These are phyloP conservation scores for Coilia nasus DNA, from an alignment of 2,797 vertebrate genomes.

Conservation along the genomic window DNA sequence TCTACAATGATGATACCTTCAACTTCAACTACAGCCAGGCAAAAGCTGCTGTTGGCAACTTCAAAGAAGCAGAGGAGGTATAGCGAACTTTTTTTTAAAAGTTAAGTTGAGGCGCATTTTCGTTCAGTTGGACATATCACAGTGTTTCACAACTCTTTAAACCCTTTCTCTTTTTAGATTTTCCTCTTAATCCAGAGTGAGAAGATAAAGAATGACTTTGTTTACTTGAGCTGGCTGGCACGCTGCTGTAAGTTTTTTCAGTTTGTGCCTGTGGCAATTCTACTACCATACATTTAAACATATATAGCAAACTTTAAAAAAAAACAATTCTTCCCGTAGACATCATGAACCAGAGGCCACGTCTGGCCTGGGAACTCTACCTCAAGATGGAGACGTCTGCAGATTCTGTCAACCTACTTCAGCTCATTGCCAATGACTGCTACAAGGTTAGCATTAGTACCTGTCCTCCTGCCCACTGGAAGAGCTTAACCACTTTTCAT, in stretches of 20 bases:
- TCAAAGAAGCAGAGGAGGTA: constrained; percentile 94
- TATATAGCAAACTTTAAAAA: not conserved
- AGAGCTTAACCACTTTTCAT: not conserved
- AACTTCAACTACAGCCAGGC: constrained; percentile 99
- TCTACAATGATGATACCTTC: constrained; percentile 94
- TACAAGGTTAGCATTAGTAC: constrained; percentile 83
- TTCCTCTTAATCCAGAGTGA: constrained; percentile 95
- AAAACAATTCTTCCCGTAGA: constrained; percentile 68
- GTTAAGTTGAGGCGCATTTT: not conserved
- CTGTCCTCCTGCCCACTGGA: not conserved
- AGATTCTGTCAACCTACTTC: constrained; percentile 91
- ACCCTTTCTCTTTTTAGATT: constrained; percentile 60
- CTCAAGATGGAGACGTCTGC: constrained; percentile 95
- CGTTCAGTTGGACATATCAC: not conserved
- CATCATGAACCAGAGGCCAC: constrained; percentile 97
- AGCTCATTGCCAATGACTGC: constrained; percentile 97
- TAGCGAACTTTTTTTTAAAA: not conserved
- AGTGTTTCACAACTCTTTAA: not conserved
- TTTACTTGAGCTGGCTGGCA: constrained; percentile 95
- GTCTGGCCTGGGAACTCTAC: constrained; percentile 95
- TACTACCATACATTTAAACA: not conserved
- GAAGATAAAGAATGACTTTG: constrained; percentile 94
- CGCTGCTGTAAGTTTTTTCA: constrained; percentile 88
- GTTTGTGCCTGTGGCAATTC: not conserved
- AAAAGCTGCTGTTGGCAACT: constrained; percentile 91